Evolutionary conservation across 2,113 vertebrate species (phyloP).

Genomic region (Stomatorhinus ivindoensis): DNA sequence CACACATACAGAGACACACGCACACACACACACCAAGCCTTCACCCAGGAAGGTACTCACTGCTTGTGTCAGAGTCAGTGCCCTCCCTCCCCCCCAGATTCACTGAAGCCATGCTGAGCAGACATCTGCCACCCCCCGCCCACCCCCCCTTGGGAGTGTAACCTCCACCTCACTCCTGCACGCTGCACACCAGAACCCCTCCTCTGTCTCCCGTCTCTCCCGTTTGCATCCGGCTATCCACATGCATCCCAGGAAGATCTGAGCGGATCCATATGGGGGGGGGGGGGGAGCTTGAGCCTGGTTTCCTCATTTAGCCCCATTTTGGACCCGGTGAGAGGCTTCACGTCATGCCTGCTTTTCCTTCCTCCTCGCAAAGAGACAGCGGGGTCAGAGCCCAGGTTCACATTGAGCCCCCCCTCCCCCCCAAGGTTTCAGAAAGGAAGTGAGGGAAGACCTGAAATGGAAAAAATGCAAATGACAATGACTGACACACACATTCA

Average conservation of each 20-base stretch:
- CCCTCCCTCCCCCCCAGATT: conserved; percentile 20
- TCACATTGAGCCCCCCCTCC: not conserved
- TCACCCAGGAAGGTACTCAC: conserved; percentile 7
- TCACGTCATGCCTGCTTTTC: not conserved
- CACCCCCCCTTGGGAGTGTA: conserved; percentile 16
- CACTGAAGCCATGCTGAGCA: conserved; percentile 41
- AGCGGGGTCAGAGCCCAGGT: not conserved
- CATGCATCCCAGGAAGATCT: not conserved
- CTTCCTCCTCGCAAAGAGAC: not conserved
- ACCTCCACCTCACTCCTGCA: conserved; percentile 24
- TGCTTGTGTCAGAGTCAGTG: conserved; percentile 22
- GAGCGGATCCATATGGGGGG: not conserved
- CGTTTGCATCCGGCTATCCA: not conserved
- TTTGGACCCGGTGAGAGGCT: not conserved
- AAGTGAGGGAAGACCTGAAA: not conserved
- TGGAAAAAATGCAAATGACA: not conserved
- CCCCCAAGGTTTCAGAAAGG: not conserved
- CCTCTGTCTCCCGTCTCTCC: not conserved
- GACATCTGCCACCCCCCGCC: conserved; percentile 36
- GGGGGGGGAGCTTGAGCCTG: not conserved
- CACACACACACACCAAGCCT: not conserved
- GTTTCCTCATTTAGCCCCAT: not conserved
- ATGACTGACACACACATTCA: not conserved
- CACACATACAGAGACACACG: conserved; percentile 9
- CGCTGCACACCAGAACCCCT: conserved; percentile 22